Evolutionary conservation across 2,113 vertebrate species (phyloP), one percentile per base, ranked within the genome.

Genomic region (Gracilinanus agilis): DNA sequence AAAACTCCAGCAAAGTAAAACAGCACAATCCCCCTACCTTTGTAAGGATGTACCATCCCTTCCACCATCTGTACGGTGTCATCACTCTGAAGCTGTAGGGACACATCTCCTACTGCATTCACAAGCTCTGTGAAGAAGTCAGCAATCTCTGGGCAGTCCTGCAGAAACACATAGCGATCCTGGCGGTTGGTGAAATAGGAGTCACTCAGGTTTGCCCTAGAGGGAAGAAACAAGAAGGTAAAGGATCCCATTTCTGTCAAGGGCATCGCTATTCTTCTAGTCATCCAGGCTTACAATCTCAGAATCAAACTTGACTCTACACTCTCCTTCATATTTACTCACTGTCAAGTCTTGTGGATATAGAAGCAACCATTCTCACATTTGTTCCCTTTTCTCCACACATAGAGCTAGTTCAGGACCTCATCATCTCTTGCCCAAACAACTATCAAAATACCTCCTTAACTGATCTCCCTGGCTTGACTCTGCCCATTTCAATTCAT

Each of bases 171-270:
- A n/a, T 99, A 99, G 90, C 99, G 99, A 97, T 99, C 99, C 98
- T 99, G 99, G 21, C 99, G 99, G 95, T 99, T 99, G 97, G 99
- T 99, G 98, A 99, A 99, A 98, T 99, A 99, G 55, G 99, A 99
- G 97, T 99, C 99, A 89, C 99, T 99, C 98, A 99, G 98, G 98
- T 99, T 99, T 56, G 99, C 99, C 0, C 99, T 99, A 96, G 29
- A 53, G 94, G 89, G 94, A 93, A 90, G 96, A 93, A 92, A 94
- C 54, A 83, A 54, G 90, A 92, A 13, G 67, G 92, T 93, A 40
- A 27, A 0, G 44, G n/a, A n/a, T n/a, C 19, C 16, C 40, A 75
- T 75, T 75, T 75, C 67, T 75, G 34, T 75, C 67, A 75, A 75
- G n/a, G 34, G 34, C 67, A 75, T 75, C 67, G 21, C 29, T 67